Percentiles rank a stretch among this genome's conserved stretches.
These are phyloP conservation scores for Drosophila kohkoa DNA, from an alignment of 1,140 invertebrate genomes.

Conservation along the genomic window DNA sequence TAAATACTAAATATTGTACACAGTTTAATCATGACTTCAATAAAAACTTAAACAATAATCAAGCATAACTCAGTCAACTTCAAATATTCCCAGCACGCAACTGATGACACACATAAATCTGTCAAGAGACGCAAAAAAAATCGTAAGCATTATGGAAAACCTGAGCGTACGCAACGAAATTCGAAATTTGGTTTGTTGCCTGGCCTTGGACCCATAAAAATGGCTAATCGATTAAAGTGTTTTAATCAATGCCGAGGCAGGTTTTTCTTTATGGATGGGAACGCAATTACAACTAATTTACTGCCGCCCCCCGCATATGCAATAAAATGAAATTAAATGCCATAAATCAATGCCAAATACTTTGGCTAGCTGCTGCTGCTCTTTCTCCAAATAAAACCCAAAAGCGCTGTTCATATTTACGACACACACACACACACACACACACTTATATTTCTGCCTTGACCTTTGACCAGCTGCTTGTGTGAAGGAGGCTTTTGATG, in stretches of 20 bases:
- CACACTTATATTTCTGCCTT: constrained; percentile 31
- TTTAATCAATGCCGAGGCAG: constrained; percentile 60
- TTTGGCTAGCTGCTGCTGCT: constrained; percentile 13
- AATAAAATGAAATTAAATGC: constrained; percentile 72
- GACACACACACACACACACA: constrained; percentile 3
- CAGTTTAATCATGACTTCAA: no score
- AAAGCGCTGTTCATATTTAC: constrained; percentile 5
- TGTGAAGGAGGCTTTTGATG: background rate
- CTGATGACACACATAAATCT: constrained; percentile 2
- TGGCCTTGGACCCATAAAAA: constrained; percentile 10
- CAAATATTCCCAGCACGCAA: constrained; percentile 3
- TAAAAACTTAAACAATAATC: background rate
- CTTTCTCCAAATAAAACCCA: constrained; percentile 2
- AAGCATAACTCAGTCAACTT: background rate
- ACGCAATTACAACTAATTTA: constrained; percentile 57
- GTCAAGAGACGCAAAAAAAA: background rate
- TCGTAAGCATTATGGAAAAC: background rate
- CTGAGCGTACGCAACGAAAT: constrained; percentile 10
- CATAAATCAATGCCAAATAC: constrained; percentile 74
- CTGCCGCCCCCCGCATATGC: constrained; percentile 32
- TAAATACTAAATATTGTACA: no score
- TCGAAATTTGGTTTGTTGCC: background rate
- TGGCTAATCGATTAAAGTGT: constrained; percentile 33
- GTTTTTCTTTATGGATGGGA: constrained; percentile 16
- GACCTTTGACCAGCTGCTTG: constrained; percentile 43